Conservation (phyloP, 2,113 vertebrate species). For the Mesoclemmys tuberculata region DNA sequence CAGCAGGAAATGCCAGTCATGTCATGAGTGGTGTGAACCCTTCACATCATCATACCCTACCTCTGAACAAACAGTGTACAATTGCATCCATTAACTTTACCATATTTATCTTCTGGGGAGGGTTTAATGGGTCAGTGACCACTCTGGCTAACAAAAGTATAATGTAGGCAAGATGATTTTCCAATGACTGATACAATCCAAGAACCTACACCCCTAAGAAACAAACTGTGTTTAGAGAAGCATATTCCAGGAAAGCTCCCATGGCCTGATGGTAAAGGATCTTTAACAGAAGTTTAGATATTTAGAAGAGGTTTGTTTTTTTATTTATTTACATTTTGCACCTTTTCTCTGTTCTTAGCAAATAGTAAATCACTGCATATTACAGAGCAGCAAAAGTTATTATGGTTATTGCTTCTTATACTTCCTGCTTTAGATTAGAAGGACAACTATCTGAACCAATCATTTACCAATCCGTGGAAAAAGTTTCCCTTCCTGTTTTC, state of each 20-base stretch:
- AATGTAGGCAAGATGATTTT: rapidly evolving
- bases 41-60: no score
- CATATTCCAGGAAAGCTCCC: neutral
- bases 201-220: neutral
- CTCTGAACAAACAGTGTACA: neutral
- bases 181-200: neutral
- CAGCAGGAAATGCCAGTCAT: no score
- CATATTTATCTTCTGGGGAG: neutral
- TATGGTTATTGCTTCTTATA: neutral
- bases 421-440: neutral
- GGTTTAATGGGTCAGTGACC: neutral
- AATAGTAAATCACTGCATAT: neutral
- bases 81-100: neutral
- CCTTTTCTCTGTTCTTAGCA: neutral
- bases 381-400: neutral
- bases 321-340: neutral
- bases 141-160: neutral
- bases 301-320: neutral
- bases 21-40: no score
- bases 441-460: neutral
- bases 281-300: neutral
- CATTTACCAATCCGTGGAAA: neutral
- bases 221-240: neutral
- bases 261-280: neutral
- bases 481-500: neutral